phyloP scores from a whole-genome alignment of 1,140 invertebrate genomes.

The Meloidogyne exigua region DNA sequence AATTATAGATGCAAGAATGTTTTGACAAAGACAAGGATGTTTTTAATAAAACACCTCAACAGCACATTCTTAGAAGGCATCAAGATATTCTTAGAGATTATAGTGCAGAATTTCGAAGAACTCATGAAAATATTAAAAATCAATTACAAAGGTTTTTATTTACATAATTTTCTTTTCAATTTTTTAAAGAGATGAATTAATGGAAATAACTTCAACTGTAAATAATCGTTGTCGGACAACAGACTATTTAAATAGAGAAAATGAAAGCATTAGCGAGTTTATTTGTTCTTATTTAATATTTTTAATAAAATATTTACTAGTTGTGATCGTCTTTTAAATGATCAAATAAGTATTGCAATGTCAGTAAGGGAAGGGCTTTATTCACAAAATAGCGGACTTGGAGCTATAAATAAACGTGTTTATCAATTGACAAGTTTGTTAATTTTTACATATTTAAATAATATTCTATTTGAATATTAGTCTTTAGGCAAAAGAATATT shows the following conservation, averaged over 20 bases:
- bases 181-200: constrained; percentile 44
- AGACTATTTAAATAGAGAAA: constrained; percentile 47
- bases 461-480: too few species aligned
- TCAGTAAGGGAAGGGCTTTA: constrained; percentile 67
- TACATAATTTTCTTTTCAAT: neutral
- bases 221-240: constrained; percentile 41
- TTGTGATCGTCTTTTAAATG: constrained; percentile 49
- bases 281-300: constrained; percentile 41
- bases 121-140: constrained; percentile 32
- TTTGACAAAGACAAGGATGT: constrained; percentile 31
- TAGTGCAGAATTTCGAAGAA: constrained; percentile 34
- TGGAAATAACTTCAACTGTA: constrained; percentile 36
- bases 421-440: constrained; percentile 38
- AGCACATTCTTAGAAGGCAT: constrained; percentile 41
- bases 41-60: constrained; percentile 27
- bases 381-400: constrained; percentile 54
- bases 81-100: constrained; percentile 41
- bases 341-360: constrained; percentile 65
- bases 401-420: constrained; percentile 41
- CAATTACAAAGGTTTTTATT: constrained; percentile 31
- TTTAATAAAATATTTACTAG: constrained; percentile 28
- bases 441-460: constrained; percentile 3
- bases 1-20: constrained; percentile 34
- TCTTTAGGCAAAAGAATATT: too few species aligned
- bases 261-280: constrained; percentile 46